Evolutionary conservation across 2,888 invertebrate genomes (phyloP).

Genomic region (Petrophora chlorosata): DNA sequence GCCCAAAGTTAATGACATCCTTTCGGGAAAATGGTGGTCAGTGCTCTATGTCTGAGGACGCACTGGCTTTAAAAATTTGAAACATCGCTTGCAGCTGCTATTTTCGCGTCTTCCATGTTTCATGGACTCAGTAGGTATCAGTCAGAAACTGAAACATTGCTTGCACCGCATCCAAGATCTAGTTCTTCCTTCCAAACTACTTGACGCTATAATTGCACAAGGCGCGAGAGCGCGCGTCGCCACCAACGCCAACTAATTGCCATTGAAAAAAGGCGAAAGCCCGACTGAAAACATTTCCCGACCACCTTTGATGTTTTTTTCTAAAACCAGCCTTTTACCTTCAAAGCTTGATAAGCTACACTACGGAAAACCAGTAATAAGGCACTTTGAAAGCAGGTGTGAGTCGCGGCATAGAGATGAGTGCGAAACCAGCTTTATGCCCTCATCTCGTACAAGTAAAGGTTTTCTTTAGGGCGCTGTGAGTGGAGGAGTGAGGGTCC

Average conservation of each 20-base stretch:
- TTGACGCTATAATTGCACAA: conserved; percentile 74
- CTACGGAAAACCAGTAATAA: conserved; percentile 74
- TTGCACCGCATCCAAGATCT: conserved; percentile 42
- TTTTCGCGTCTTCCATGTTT: no score
- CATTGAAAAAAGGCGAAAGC: conserved; percentile 85
- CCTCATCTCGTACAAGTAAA: conserved; percentile 46
- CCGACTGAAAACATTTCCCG: conserved; percentile 78
- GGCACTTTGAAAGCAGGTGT: conserved; percentile 78
- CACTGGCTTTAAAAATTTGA: no score
- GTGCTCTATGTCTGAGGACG: no score
- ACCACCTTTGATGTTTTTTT: conserved; percentile 74
- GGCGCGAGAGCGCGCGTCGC: conserved; percentile 69
- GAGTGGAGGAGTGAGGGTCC: conserved; percentile 36
- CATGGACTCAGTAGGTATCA: neutral
- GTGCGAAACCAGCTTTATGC: conserved; percentile 59
- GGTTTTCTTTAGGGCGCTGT: conserved; percentile 57
- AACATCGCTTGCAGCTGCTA: no score
- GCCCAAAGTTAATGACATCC: no score
- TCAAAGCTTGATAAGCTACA: conserved; percentile 78
- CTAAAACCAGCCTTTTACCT: conserved; percentile 62
- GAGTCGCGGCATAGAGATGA: conserved; percentile 61
- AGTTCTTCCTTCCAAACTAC: conserved; percentile 48
- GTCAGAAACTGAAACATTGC: neutral
- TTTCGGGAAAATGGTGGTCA: no score
- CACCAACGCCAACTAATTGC: conserved; percentile 82